Base-by-base conservation (phyloP, 2,797 vertebrate genomes). In the Aulostomus chinensis region DNA sequence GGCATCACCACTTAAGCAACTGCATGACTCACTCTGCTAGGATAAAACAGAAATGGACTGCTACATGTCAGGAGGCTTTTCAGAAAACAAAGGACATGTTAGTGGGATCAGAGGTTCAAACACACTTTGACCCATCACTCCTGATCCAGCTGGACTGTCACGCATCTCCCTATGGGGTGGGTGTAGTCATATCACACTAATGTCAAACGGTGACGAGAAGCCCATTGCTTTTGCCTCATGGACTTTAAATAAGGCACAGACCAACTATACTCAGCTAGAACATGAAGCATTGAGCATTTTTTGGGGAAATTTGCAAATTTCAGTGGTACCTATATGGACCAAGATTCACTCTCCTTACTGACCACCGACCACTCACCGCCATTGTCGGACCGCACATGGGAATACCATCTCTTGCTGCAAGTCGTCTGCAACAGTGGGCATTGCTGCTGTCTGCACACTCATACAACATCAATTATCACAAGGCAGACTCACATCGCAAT, bases 361-460 rank as follows among this genome's bases (percentile, higher is more conserved):
- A 55, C 5, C 43, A 56, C 11, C 5, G 5, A 9, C 57, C 45
- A 1, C 45, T 67, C 7, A 40, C 21, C 0, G 49, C 42, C 16
- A 64, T 57, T 12, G 21, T 57, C 0, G 25, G 55, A 2, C 41
- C 28, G 0, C 5, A 47, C 11, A 40, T 24, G 0, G 51, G 16
- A 0, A 50, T 56, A 10, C 34, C 34, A 14, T 45, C 28, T 3
- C 12, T 58, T 1, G 41, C 55, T 9, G 42, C 26, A 1, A 10
- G 7, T 0, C 0, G 14, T 1, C 7, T 66, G 7, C 50, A 60
- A 6, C 7, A 29, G 1, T 56, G 57, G 58, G 24, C 35, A 0
- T 14, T 70, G 33, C 9, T 69, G 7, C 43, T 59, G n/a, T 53
- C 36, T 2, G 41, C 14, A 4, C 64, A 68, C 4, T 9, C 16